Conservation (phyloP, 2,888 invertebrate species). For the Latrodectus elegans region DNA sequence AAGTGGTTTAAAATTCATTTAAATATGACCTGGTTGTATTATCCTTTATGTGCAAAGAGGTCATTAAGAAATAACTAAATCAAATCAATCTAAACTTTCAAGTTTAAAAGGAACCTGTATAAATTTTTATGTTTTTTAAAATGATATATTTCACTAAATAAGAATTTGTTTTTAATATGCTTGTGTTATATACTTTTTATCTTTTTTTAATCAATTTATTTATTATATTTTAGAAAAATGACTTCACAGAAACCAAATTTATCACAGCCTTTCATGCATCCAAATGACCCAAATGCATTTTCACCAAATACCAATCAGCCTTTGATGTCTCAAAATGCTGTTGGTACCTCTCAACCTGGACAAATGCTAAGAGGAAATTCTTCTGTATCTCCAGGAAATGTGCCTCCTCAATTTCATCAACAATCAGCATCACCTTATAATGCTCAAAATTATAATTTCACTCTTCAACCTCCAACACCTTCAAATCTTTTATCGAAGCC, state of each 20-base stretch:
- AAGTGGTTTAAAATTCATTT: no score
- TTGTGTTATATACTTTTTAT: no score
- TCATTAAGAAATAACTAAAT: no score
- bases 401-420: conserved; percentile 23
- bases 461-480: conserved; percentile 2
- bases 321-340: conserved; percentile 2
- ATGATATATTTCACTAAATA: no score
- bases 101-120: no score
- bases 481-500: conserved; percentile 10
- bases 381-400: conserved; percentile 18
- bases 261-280: conserved; percentile 37
- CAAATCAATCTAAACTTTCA: no score
- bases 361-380: conserved; percentile 9
- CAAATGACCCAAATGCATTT: conserved; percentile 38
- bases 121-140: no score
- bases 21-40: no score
- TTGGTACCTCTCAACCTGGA: conserved; percentile 18
- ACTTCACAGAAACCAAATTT: conserved; percentile 53
- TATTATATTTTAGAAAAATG: conserved; percentile 23
- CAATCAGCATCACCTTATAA: conserved; percentile 13
- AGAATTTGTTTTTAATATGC: no score
- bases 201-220: no score
- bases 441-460: conserved; percentile 55
- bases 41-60: no score
- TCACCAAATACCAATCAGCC: conserved; percentile 34